Percentiles rank a stretch among this genome's conserved stretches.
Evolutionary conservation across 2,113 vertebrate genomes (phyloP).

Genomic region (Indicator indicator): DNA sequence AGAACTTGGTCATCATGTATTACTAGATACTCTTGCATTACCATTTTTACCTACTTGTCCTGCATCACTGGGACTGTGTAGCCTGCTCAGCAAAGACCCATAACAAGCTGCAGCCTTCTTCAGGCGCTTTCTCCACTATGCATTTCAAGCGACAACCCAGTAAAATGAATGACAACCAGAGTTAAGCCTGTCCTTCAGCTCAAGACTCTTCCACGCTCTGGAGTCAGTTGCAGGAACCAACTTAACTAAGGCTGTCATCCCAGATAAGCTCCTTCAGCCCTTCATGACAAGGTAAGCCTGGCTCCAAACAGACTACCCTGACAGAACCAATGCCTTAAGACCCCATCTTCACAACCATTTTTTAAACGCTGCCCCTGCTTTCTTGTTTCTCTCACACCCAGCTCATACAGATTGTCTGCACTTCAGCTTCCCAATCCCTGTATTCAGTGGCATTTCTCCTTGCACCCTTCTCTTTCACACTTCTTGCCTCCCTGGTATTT

Average conservation of each 20-base stretch:
- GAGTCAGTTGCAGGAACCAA: background rate
- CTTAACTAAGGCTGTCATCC: background rate
- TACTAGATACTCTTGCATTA: background rate
- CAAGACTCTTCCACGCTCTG: background rate
- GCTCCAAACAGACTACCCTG: background rate
- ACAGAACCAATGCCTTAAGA: background rate
- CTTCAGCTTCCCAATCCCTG: rapidly evolving
- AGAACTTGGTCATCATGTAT: background rate
- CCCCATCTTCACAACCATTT: background rate
- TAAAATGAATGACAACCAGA: background rate
- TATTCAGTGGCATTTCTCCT: background rate
- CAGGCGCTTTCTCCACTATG: background rate
- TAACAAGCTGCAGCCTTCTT: background rate
- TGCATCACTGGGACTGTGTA: background rate
- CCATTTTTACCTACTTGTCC: background rate
- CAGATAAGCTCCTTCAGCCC: background rate
- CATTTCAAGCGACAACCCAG: background rate
- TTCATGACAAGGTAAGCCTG: background rate
- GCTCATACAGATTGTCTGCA: background rate
- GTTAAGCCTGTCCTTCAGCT: background rate
- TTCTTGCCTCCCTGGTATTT: background rate
- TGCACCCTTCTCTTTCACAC: background rate
- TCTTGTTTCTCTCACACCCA: background rate
- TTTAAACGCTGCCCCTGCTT: background rate
- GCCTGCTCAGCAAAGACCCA: background rate